Percentiles rank a stretch among this genome's conserved stretches.
phyloP scores from a whole-genome alignment of 2,113 vertebrate species.

The Oreochromis aureus region DNA sequence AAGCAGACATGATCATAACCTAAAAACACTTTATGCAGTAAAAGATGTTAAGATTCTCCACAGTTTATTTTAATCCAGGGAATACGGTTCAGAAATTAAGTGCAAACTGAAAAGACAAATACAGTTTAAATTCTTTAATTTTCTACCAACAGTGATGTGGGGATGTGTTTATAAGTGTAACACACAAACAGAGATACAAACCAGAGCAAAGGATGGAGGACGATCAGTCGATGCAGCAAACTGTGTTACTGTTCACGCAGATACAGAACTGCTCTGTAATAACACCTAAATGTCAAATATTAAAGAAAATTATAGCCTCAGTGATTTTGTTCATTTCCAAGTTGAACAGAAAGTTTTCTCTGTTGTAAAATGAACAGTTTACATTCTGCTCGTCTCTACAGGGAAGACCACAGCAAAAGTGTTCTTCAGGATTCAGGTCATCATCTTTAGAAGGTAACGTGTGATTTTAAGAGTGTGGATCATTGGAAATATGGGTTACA shows the following conservation, averaged over 20 bases:
- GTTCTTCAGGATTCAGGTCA: not conserved
- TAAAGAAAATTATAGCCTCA: rapidly evolving
- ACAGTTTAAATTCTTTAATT: not conserved
- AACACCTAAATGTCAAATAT: not conserved
- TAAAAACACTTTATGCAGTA: not conserved
- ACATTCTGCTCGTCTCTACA: rapidly evolving
- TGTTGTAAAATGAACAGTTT: not conserved
- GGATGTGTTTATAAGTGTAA: not conserved
- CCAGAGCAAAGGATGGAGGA: not conserved
- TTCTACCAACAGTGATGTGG: rapidly evolving
- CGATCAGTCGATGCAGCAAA: too few species aligned
- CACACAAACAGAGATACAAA: not conserved
- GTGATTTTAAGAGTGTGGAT: rapidly evolving
- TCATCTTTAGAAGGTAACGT: not conserved
- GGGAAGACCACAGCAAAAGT: not conserved
- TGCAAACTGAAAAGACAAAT: rapidly evolving
- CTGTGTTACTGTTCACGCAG: not conserved
- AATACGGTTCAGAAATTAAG: not conserved
- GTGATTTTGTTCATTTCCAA: not conserved
- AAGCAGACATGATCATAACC: not conserved
- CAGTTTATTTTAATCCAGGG: not conserved
- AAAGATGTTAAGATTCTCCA: not conserved
- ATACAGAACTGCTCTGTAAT: not conserved
- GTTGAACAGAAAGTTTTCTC: not conserved
- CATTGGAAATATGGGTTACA: not conserved